These are phyloP conservation scores for Lycocerus yunnanus DNA, from an alignment of 2,888 invertebrate genomes.

Conservation along the genomic window DNA sequence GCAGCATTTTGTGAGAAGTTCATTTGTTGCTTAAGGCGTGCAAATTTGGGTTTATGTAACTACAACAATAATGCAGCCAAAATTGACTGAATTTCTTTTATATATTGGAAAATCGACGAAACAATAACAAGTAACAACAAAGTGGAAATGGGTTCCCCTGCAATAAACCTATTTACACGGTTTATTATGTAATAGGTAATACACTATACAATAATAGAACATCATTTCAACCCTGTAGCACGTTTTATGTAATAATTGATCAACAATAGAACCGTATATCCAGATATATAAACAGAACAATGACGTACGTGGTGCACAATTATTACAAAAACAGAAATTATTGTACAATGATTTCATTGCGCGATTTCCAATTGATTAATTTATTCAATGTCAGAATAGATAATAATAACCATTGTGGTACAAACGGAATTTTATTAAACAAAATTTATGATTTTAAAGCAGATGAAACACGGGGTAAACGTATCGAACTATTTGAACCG, in stretches of 20 bases:
- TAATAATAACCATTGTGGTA: neutral
- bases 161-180: neutral
- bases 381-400: neutral
- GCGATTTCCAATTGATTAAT: neutral
- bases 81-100: too few species aligned
- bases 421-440: neutral
- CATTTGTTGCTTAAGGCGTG: too few species aligned
- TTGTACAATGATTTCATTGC: neutral
- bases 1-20: neutral
- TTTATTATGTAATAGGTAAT: neutral
- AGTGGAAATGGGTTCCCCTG: neutral
- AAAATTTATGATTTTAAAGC: neutral
- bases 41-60: too few species aligned
- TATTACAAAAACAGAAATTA: neutral
- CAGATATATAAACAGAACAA: neutral
- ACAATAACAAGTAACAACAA: neutral
- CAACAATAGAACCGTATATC: neutral
- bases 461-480: too few species aligned
- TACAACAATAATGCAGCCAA: too few species aligned
- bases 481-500: too few species aligned
- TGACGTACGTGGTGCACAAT: neutral
- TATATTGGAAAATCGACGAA: too few species aligned
- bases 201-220: neutral
- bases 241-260: neutral
- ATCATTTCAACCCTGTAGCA: neutral